These are phyloP conservation scores for Drosophila yakuba DNA, from an alignment of 1,140 invertebrate genomes.

Conservation along the genomic window DNA sequence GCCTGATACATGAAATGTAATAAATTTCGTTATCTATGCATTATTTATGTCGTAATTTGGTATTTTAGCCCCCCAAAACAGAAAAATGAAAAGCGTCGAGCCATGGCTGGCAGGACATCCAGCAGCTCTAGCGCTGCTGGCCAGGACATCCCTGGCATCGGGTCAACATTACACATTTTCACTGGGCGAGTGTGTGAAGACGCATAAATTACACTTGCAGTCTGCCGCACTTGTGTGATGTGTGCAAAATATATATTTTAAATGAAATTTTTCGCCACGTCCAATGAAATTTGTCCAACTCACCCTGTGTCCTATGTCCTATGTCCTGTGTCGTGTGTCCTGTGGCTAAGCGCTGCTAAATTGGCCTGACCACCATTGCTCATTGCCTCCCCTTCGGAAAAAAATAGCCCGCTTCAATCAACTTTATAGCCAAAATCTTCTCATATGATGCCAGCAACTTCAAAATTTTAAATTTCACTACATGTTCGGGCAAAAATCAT, in stretches of 20 bases:
- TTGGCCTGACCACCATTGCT: slow-evolving; percentile 48
- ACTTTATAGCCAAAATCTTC: slow-evolving; percentile 43
- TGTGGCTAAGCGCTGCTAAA: slow-evolving; percentile 68
- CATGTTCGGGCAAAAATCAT: slow-evolving; percentile 10
- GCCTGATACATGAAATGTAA: slow-evolving; percentile 82
- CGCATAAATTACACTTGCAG: slow-evolving; percentile 80
- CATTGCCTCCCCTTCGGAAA: neutral
- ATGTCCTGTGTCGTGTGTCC: slow-evolving; percentile 1
- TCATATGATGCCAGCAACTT: slow-evolving; percentile 30
- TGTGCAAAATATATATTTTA: slow-evolving; percentile 55
- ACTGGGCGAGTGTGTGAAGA: slow-evolving; percentile 52
- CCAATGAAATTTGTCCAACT: slow-evolving; percentile 65
- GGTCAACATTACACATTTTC: slow-evolving; percentile 81
- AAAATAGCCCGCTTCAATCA: slow-evolving; percentile 28
- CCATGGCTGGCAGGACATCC: slow-evolving; percentile 55
- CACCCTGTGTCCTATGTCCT: no score
- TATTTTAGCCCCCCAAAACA: slow-evolving; percentile 83
- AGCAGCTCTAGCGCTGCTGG: slow-evolving; percentile 17
- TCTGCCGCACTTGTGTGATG: slow-evolving; percentile 50
- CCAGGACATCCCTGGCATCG: slow-evolving; percentile 43
- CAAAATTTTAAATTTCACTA: slow-evolving; percentile 24
- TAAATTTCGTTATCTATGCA: slow-evolving; percentile 83
- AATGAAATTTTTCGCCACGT: slow-evolving; percentile 56
- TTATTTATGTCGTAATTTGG: slow-evolving; percentile 84
- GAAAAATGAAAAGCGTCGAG: slow-evolving; percentile 79